Evolutionary conservation across 1,140 invertebrate genomes (phyloP), one percentile per base, ranked within the genome.

Genomic region (Drosophila kurseongensis): DNA sequence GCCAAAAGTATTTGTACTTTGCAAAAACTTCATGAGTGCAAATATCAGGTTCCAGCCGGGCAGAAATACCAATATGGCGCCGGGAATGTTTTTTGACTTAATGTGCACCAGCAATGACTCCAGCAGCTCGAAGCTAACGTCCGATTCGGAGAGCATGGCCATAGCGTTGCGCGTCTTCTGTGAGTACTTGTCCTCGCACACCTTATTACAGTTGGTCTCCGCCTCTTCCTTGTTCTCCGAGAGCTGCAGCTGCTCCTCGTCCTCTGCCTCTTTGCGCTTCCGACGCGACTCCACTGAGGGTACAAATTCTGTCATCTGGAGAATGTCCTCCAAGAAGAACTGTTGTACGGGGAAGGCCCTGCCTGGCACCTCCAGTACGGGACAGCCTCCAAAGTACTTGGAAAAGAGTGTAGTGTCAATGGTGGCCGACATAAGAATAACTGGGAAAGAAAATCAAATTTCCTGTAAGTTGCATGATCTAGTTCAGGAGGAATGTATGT

Each of bases 341-440:
- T 98, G 96, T 62, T 96, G 93, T 0, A 98, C 97, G 0, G 97
- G 97, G 91, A 94, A 97, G 2, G 97, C 94, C 44, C 96, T 93
- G 0, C 97, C 97, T 1, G 95, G 94, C 2, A 98, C 95, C 93
- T 96, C 95, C 63, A 96, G 93, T 3, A 93, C 90, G 4, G 97
- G 97, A 92, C 97, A 98, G 65, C 96, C 94, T 59, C 96, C 96
- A 92, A 99, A 99, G 92, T 99, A 99, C 10, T 95, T 93, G 4
- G 96, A 95, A 92, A 99, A 99, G 0, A 98, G 93, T 0, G 96
- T 95, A 0, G 97, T 98, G 83, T 99, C 98, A 60, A 99, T 97
- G 0, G 98, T 99, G 5, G 99, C 98, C 6, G 98, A 99, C 98
- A 99, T 99, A 18, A 99, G 94, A 80, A 99, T 97, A 5, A 99